Evolutionary conservation across 2,113 vertebrate genomes (phyloP), one percentile per base, ranked within the genome.

Genomic region (Syngnathus scovelli): DNA sequence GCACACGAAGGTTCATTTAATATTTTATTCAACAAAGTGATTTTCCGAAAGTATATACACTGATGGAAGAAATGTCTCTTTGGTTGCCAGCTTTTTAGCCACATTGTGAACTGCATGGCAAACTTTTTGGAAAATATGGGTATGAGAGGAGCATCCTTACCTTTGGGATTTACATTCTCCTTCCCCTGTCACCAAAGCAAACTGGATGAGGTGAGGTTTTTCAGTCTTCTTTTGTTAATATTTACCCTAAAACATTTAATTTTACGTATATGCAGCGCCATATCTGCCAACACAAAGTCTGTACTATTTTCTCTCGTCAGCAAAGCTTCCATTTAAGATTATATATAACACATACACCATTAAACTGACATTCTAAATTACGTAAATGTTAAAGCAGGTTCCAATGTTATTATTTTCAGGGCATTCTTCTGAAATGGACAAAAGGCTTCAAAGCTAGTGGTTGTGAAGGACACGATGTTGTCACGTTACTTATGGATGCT

Each of bases 81-180:
- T 62, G 37, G 3, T 19, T 41, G 11, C 5, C 61, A 99, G 97
- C 93, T 99, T 63, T 99, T 99, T 5, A 92, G 92, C 79, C 95
- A 99, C 81, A 98, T 99, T 0, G 96, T 95, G 3, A 75, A 93
- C 74, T 98, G 95, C 85, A 98, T 99, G 1, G 83, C 93, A 0
- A 93, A 97, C 87, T 99, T 99, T 78, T 84, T 99, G 82, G 96
- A 98, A 36, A 96, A 96, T 88, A 98, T 94, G 94, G 96, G 97
- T 0, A 95, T 98, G 94, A 95, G 92, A 70, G 96, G 95, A 0
- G 90, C 93, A 0, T 93, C 94, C 0, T 89, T 99, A 41, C 96
- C 97, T 0, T 82, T 98, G 0, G 97, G 96, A 0, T 99, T 99
- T 87, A 98, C 97, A 0, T 99, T 99, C 88, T 98, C 97, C 63